Evolutionary conservation across 1,140 invertebrate genomes (phyloP), one percentile per base, ranked within the genome.

Genomic region (Bicyclus anynana): DNA sequence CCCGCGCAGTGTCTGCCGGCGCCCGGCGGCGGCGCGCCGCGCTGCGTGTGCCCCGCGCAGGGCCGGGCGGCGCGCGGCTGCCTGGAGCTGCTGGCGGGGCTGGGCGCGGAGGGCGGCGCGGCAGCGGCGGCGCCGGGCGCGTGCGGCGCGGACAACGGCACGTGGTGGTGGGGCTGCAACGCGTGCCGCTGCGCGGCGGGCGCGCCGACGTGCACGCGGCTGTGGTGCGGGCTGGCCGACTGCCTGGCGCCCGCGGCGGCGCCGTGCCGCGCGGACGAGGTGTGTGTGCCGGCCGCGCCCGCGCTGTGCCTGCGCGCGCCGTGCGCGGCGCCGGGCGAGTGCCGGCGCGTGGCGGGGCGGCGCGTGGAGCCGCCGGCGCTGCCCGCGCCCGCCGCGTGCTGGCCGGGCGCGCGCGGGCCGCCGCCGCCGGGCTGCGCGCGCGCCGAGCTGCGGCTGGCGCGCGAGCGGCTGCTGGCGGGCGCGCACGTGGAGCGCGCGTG

Each of bases 221-320:
- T 97, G 14, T 96, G 95, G 95, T 96, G 95, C 72, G 95, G 95
- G 4, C 89, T 94, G 17, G 91, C 92, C n/a, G 95, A 96, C 75
- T 96, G 95, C 73, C 87, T 95, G 26, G 92, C 91, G 33, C 74
- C 84, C 26, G 89, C 84, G 60, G 84, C 90, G 1, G 87, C 64
- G 79, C 89, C 65, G 58, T 90, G 92, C 77, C 82, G 90, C 65
- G 80, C 90, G 50, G 89, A 92, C 66, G 91, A 92, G 89, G 93
- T 96, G 0, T 96, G 95, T 72, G 94, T 96, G 9, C 94, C 94
- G 1, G 91, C 94, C 0, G 90, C 93, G 0, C 90, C 91, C 10
- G 93, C 95, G 69, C 92, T 93, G 13, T 97, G 96, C 67, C 87
- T 97, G 13, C 92, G 93, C 0, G 92, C 93, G 2, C 92, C 93